Percentiles rank a stretch among this genome's conserved stretches.
These are phyloP conservation scores for Promerops cafer DNA, from an alignment of 2,113 vertebrate genomes.

Conservation along the genomic window DNA sequence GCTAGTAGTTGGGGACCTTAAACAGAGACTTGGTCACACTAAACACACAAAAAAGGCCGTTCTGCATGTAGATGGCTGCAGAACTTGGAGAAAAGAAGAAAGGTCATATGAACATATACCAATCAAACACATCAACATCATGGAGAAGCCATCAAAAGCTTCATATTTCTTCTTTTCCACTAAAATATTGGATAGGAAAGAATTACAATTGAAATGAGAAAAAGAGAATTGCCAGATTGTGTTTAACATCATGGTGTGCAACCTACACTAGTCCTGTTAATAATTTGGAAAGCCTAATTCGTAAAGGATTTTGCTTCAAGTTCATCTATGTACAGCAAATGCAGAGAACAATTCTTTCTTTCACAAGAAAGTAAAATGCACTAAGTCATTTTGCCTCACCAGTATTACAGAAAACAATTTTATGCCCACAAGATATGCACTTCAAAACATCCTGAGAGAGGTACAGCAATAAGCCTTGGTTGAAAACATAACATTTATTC, in stretches of 20 bases:
- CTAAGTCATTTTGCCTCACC: neutral
- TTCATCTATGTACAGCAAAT: neutral
- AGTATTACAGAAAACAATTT: neutral
- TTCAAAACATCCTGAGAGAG: neutral
- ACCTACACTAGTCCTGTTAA: neutral
- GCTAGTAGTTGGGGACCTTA: neutral
- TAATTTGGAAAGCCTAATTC: neutral
- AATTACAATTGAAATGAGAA: neutral
- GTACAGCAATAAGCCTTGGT: neutral
- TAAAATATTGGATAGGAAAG: neutral
- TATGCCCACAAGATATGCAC: neutral
- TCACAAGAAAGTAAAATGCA: neutral
- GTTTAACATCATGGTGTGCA: neutral
- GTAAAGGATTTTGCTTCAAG: neutral
- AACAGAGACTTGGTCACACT: neutral
- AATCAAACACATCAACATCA: neutral
- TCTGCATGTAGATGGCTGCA: fast-evolving
- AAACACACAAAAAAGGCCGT: neutral
- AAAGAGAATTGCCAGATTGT: neutral
- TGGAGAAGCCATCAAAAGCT: neutral
- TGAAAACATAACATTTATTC: neutral
- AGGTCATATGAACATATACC: neutral
- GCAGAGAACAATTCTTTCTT: neutral
- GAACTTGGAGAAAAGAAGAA: neutral
- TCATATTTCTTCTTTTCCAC: neutral